Conservation (phyloP, 2,797 vertebrate species). For the Pantherophis alleghaniensis region DNA sequence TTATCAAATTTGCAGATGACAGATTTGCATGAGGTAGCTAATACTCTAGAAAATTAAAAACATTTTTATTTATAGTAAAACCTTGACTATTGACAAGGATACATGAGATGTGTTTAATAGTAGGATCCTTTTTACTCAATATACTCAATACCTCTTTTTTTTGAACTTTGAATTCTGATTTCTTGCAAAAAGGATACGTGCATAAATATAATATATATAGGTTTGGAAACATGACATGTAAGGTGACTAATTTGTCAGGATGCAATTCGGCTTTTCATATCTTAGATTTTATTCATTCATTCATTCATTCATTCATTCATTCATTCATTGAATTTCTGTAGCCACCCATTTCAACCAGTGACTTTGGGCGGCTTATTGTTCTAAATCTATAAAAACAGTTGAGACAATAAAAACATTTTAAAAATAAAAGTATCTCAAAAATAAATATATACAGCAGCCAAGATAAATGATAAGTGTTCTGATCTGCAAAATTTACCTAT, state of each 20-base stretch:
- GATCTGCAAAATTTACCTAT: neutral
- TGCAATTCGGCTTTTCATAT: neutral
- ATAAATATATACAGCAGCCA: neutral
- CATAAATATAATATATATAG: neutral
- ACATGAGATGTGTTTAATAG: neutral
- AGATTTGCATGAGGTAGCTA: neutral
- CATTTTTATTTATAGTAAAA: neutral
- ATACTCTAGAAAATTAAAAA: neutral
- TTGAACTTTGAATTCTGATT: neutral
- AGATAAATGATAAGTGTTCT: neutral
- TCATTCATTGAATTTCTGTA: neutral
- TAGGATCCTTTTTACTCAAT: neutral
- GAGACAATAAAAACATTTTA: neutral
- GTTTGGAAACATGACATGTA: neutral
- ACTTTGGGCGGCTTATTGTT: neutral
- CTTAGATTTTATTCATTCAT: neutral
- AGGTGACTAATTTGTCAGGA: neutral
- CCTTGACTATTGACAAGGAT: neutral
- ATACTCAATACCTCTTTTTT: neutral
- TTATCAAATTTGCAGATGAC: neutral
- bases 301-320: too few species aligned
- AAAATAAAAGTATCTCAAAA: neutral
- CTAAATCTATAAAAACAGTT: neutral
- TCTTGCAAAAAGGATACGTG: neutral
- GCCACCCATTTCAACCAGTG: too few species aligned